Evolutionary conservation across 2,888 invertebrate species (phyloP).

Genomic region (Microplitis deprimator): DNA sequence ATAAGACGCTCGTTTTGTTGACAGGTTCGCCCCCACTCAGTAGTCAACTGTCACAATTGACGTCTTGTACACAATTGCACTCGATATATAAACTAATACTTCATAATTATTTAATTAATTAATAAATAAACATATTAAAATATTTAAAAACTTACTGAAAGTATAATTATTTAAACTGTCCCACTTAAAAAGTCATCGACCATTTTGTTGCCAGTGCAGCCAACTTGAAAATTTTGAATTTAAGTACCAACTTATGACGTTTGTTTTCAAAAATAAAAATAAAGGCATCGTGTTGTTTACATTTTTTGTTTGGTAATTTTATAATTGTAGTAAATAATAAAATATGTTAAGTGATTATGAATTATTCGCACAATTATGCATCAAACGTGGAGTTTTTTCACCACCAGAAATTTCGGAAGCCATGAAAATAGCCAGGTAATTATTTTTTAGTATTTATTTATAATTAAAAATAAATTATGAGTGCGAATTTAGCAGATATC

Average conservation of each 20-base stretch:
- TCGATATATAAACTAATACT: too few relatives aligned
- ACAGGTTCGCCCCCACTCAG: too few relatives aligned
- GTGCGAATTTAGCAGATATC: background rate
- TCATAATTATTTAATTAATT: too few relatives aligned
- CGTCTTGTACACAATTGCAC: too few relatives aligned
- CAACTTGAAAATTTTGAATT: background rate
- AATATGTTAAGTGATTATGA: constrained; percentile 61
- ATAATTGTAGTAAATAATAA: constrained; percentile 19
- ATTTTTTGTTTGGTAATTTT: background rate
- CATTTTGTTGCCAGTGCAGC: background rate
- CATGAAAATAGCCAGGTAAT: constrained; percentile 61
- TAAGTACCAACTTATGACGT: background rate
- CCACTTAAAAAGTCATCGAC: too few relatives aligned
- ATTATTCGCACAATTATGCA: constrained; percentile 60
- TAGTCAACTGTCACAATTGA: too few relatives aligned
- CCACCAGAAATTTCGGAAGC: constrained; percentile 60
- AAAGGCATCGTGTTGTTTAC: background rate
- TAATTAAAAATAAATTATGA: background rate
- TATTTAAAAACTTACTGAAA: too few relatives aligned
- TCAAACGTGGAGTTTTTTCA: constrained; percentile 56
- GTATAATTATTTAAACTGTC: too few relatives aligned
- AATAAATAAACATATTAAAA: too few relatives aligned
- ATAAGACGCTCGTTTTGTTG: too few relatives aligned
- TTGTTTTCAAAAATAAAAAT: background rate
- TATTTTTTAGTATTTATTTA: constrained; percentile 19